Evolutionary conservation across 1,140 invertebrate genomes (phyloP).

Genomic region (Drosophila arizonae): DNA sequence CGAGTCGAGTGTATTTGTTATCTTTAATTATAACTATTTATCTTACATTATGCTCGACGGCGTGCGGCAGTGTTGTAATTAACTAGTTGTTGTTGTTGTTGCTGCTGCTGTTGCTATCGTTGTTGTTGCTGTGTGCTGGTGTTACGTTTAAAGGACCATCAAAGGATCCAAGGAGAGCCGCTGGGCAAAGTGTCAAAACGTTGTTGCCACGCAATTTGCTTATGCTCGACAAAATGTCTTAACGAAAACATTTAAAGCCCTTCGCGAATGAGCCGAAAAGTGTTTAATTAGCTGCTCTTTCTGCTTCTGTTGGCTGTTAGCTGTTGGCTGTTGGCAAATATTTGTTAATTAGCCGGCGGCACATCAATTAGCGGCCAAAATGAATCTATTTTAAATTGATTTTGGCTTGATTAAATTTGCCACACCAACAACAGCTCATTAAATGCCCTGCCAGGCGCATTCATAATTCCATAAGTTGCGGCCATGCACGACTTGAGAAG

Average conservation of each 20-base stretch:
- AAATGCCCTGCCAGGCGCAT: not conserved
- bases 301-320: constrained; percentile 22
- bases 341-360: constrained; percentile 61
- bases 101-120: not conserved
- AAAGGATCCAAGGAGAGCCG: constrained; percentile 5
- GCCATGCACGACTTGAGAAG: too few relatives aligned
- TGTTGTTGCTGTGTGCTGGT: constrained; percentile 4
- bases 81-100: constrained; percentile 6
- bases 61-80: constrained; percentile 50
- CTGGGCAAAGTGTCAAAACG: constrained; percentile 72
- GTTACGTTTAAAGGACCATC: constrained; percentile 6
- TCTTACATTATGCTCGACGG: constrained; percentile 17
- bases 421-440: constrained; percentile 11
- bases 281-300: constrained; percentile 67
- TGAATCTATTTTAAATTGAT: constrained; percentile 80
- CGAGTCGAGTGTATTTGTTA: constrained; percentile 51
- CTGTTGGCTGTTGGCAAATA: constrained; percentile 46
- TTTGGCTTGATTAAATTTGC: constrained; percentile 76
- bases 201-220: constrained; percentile 73
- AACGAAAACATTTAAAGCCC: constrained; percentile 1
- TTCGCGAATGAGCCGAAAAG: constrained; percentile 44
- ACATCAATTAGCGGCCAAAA: constrained; percentile 69
- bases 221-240: constrained; percentile 52
- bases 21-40: constrained; percentile 38
- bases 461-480: not conserved